Conservation (phyloP, 2,888 invertebrate genomes). For the Odontocerum albicorne region DNA sequence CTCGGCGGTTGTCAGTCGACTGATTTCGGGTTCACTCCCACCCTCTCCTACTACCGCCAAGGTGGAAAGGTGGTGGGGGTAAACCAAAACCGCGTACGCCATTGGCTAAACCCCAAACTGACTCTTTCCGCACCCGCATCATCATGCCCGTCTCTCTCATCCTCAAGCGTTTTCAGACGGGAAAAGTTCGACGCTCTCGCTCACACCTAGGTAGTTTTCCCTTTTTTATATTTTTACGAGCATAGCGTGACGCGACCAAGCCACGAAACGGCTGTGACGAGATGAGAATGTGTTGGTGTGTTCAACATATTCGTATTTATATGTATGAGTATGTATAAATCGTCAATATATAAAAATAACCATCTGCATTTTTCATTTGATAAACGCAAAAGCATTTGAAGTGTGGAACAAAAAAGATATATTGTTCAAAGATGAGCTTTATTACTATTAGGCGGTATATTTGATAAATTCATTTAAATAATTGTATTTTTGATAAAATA, state of each 20-base stretch:
- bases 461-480: too few relatives aligned
- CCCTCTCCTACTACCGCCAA: constrained; percentile 17
- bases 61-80: constrained; percentile 27
- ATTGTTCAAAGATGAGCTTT: too few relatives aligned
- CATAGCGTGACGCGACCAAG: constrained; percentile 35
- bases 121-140: constrained; percentile 36
- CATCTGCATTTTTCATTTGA: too few relatives aligned
- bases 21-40: constrained; percentile 12
- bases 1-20: constrained; percentile 13
- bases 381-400: too few relatives aligned
- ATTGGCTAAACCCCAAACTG: constrained; percentile 38
- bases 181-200: constrained; percentile 19
- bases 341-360: too few relatives aligned
- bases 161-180: constrained; percentile 9
- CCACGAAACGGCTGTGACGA: constrained; percentile 35
- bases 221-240: constrained; percentile 33
- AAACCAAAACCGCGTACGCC: constrained; percentile 36
- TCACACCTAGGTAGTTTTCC: constrained; percentile 18
- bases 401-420: too few relatives aligned
- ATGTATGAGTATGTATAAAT: too few relatives aligned
- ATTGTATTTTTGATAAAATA: too few relatives aligned
- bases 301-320: too few relatives aligned
- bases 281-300: constrained; percentile 21
- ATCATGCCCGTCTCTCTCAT: constrained; percentile 26
- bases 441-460: too few relatives aligned